These are phyloP conservation scores for Cyprinodon variegatus DNA, from an alignment of 2,113 vertebrate species.

Conservation along the genomic window DNA sequence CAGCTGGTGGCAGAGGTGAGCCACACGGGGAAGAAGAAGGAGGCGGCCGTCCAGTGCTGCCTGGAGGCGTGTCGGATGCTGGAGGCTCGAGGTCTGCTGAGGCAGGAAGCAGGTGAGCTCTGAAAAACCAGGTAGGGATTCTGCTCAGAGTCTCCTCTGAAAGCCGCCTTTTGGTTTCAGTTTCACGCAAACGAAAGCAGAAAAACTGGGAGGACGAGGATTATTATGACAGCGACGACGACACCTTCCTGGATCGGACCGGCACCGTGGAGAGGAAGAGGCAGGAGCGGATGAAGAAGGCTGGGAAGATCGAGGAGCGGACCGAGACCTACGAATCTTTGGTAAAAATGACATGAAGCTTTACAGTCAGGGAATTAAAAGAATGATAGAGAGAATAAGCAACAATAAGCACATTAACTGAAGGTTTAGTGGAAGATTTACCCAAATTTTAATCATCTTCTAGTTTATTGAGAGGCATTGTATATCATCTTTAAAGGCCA, in stretches of 20 bases:
- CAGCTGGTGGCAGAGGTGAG: slow-evolving; percentile 93
- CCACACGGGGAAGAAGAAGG: slow-evolving; percentile 94
- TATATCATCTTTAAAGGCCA: too few species aligned
- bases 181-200: slow-evolving; percentile 93
- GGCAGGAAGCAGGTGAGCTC: slow-evolving; percentile 93
- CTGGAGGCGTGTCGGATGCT: slow-evolving; percentile 95
- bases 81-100: slow-evolving; percentile 91
- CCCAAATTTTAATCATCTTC: too few species aligned
- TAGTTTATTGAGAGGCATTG: too few species aligned
- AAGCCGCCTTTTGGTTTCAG: slow-evolving; percentile 61
- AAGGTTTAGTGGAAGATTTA: too few species aligned
- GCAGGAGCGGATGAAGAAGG: slow-evolving; percentile 93
- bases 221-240: slow-evolving; percentile 97
- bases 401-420: too few species aligned
- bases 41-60: slow-evolving; percentile 89
- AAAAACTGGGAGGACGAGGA: slow-evolving; percentile 99
- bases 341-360: slow-evolving; percentile 71
- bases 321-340: slow-evolving; percentile 92
- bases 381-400: neutral
- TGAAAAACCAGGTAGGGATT: neutral
- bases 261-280: slow-evolving; percentile 94
- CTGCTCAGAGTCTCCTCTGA: neutral
- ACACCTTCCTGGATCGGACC: slow-evolving; percentile 95
- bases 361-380: neutral
- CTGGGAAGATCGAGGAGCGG: slow-evolving; percentile 92